Percentiles rank a stretch among this genome's conserved stretches.
phyloP scores from a whole-genome alignment of 2,113 vertebrate species.

The Burhinus oedicnemus region DNA sequence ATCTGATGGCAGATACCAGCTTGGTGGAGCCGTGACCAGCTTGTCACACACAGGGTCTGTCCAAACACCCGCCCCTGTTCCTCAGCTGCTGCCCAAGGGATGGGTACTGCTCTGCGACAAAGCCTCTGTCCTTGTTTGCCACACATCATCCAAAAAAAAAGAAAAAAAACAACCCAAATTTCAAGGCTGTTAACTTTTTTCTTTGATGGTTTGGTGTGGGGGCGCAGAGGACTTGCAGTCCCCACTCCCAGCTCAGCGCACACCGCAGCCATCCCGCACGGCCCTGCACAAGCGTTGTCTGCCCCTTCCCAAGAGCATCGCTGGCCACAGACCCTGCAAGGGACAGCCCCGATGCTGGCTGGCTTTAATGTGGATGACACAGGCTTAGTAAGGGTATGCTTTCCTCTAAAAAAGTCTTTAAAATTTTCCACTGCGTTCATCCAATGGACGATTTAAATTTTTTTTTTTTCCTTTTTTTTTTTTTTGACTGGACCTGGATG shows the following conservation, averaged over 20 bases:
- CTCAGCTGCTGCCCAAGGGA: fast-evolving
- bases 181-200: neutral
- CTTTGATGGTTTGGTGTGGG: fast-evolving
- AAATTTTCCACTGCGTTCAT: neutral
- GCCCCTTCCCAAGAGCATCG: neutral
- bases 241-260: neutral
- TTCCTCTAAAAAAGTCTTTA: neutral
- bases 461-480: neutral
- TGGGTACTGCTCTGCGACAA: fast-evolving
- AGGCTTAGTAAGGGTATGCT: no score
- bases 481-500: neutral
- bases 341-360: fast-evolving
- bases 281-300: fast-evolving
- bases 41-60: no score
- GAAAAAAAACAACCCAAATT: neutral
- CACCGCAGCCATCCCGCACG: fast-evolving
- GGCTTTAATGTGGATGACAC: neutral
- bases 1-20: neutral
- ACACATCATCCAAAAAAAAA: no score
- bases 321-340: no score
- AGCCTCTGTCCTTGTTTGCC: neutral
- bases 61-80: no score
- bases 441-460: neutral
- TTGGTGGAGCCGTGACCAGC: neutral
- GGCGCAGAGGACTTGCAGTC: neutral